Evolutionary conservation across 2,113 vertebrate species (phyloP), one percentile per base, ranked within the genome.

Genomic region (Silurus asotus): DNA sequence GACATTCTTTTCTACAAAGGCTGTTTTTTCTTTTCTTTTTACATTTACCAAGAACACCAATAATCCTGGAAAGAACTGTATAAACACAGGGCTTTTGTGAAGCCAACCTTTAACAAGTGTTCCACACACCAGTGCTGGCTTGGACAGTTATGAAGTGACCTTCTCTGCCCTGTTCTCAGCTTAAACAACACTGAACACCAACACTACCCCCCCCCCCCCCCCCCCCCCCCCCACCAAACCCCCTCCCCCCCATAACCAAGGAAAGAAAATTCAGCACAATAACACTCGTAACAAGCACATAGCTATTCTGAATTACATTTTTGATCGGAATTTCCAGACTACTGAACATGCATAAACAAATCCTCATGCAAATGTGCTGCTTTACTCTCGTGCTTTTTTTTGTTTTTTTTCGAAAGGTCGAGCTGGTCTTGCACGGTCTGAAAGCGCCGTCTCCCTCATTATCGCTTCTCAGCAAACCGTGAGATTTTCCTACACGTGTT

Each of bases 161-260:
- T 70, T 51, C 56, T 28, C 19, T 51, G 45, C 55, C 56, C 53
- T 25, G 69, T 80, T 88, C 81, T 51, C 81, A 79, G 15, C 45
- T 75, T 19, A 55, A 65, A 48, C n/a, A 37, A 37, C 37, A 37
- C 37, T 37, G 37, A 37, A 37, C 58, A 53, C 84, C 25, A 45
- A 51, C 49, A 72, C 82, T 85, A 79, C 53, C 76, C 0, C 1
- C 37, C 37, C 2, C 37, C 37, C 76, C 0, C 1, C 37, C 37
- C 2, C 37, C 37, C 53, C 76, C 0, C 1, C 37, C 37, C 2
- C 37, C 37, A n/a, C n/a, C n/a, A n/a, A n/a, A n/a, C n/a, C n/a
- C n/a, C 37, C 37, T 2, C 2, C 37, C 37, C 37, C 37, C 37
- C 37, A 37, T 37, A 37, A 37, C 37, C 37, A 37, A 37, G 37